Percentiles rank a stretch among this genome's conserved stretches.
phyloP scores from a whole-genome alignment of 2,113 vertebrate species.

The Hemicordylus capensis region DNA sequence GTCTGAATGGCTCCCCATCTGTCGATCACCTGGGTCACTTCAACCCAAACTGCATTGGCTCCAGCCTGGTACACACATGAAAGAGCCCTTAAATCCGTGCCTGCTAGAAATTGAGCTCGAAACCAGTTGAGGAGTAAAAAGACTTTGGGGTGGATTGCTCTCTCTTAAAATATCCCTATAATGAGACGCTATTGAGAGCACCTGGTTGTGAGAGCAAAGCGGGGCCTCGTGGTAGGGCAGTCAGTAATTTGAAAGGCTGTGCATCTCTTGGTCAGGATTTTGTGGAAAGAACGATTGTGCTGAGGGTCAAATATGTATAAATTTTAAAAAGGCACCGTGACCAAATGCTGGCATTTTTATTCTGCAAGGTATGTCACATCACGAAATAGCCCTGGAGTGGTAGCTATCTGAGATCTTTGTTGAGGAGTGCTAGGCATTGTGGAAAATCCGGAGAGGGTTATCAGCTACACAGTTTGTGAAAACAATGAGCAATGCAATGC shows the following conservation, averaged over 20 bases:
- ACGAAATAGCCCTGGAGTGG: conserved; percentile 12
- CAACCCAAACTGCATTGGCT: background rate
- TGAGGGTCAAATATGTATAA: conserved; percentile 43
- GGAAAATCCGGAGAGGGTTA: conserved; percentile 43
- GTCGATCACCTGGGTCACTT: background rate
- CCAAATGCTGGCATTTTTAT: conserved; percentile 52
- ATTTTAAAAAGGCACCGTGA: conserved; percentile 62
- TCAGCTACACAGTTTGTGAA: conserved; percentile 42
- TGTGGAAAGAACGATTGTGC: conserved; percentile 73
- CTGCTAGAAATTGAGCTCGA: conserved; percentile 49
- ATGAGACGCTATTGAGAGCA: conserved; percentile 73
- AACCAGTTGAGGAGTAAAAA: conserved; percentile 63
- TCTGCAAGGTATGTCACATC: conserved; percentile 56
- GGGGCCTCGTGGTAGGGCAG: conserved; percentile 67
- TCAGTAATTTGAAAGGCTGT: conserved; percentile 72
- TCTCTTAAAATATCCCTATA: conserved; percentile 70
- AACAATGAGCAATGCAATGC: background rate
- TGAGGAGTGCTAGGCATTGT: conserved; percentile 56
- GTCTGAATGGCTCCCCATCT: background rate
- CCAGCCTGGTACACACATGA: background rate
- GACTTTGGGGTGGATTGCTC: conserved; percentile 64
- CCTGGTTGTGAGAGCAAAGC: conserved; percentile 76
- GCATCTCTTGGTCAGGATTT: conserved; percentile 64
- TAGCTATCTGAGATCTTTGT: conserved; percentile 57
- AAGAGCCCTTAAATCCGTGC: background rate